A percentile compares a stretch with the other conserved stretches of the same genome.
These are phyloP conservation scores for Odocoileus hemionus DNA, from an alignment of 2,113 vertebrate genomes.

Conservation along the genomic window DNA sequence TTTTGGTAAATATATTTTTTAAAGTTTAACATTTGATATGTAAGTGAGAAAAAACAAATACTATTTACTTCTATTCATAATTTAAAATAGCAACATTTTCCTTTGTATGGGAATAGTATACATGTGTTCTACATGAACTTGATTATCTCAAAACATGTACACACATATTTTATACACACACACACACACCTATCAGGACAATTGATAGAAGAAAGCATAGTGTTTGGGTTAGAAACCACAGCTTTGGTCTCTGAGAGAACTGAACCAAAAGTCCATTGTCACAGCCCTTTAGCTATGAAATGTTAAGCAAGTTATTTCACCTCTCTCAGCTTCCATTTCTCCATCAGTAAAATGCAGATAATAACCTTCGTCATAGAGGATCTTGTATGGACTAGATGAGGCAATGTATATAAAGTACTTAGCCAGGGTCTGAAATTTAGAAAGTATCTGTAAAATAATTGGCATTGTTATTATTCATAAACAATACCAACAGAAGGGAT, in stretches of 20 bases:
- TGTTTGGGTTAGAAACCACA: background rate
- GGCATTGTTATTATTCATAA: background rate
- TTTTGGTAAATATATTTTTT: background rate
- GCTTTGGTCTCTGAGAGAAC: background rate
- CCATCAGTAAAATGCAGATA: background rate
- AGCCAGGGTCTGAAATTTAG: background rate
- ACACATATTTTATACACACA: background rate
- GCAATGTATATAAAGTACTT: background rate
- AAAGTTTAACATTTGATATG: background rate
- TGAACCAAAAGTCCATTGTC: background rate
- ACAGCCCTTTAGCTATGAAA: background rate
- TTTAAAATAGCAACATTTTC: background rate
- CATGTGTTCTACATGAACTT: background rate
- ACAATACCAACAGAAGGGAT: background rate
- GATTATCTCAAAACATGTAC: background rate
- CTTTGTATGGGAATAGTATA: background rate
- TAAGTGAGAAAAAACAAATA: background rate
- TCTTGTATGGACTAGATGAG: background rate
- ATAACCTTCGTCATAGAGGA: background rate
- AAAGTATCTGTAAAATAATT: background rate
- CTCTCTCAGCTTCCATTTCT: background rate
- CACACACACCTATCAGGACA: too few species aligned
- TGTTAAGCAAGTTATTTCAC: background rate
- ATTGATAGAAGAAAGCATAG: background rate
- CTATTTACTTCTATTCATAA: background rate